Evolutionary conservation across 2,888 invertebrate genomes (phyloP).

Genomic region (Euphydryas editha): DNA sequence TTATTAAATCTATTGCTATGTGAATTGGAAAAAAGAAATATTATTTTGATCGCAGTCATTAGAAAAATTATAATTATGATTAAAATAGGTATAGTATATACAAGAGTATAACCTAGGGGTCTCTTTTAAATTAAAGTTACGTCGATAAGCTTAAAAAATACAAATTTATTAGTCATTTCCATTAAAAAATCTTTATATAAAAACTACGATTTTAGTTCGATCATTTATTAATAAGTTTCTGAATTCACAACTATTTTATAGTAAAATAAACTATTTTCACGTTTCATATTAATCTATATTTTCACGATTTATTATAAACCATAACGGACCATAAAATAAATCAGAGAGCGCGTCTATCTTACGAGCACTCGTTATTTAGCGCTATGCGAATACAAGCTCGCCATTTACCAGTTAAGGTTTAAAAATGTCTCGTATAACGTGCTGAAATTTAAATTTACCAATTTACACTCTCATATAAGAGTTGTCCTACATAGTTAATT

Average conservation of each 20-base stretch:
- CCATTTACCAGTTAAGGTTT: slow-evolving; percentile 22
- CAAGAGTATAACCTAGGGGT: too few species aligned
- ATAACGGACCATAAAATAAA: slow-evolving; percentile 15
- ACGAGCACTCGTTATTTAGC: slow-evolving; percentile 43
- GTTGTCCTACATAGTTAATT: slow-evolving; percentile 29
- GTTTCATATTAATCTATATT: slow-evolving; percentile 12
- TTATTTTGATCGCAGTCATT: too few species aligned
- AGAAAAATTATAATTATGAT: too few species aligned
- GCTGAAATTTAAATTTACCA: slow-evolving; percentile 29
- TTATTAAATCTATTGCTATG: too few species aligned
- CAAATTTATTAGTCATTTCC: too few species aligned
- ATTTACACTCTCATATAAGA: slow-evolving; percentile 29
- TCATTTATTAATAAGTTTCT: not conserved
- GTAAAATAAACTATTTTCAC: not conserved
- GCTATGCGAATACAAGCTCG: slow-evolving; percentile 20
- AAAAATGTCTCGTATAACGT: slow-evolving; percentile 22
- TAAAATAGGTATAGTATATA: too few species aligned
- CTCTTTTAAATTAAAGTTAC: too few species aligned
- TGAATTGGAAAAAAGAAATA: too few species aligned
- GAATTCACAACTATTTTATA: not conserved
- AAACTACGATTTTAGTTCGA: not conserved
- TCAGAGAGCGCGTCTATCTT: slow-evolving; percentile 52
- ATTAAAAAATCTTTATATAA: too few species aligned
- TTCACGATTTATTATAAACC: slow-evolving; percentile 19
- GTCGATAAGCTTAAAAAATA: too few species aligned